A percentile compares a stretch with the other conserved stretches of the same genome.
phyloP scores from a whole-genome alignment of 2,797 vertebrate genomes.

The Hozukius guyotensis region DNA sequence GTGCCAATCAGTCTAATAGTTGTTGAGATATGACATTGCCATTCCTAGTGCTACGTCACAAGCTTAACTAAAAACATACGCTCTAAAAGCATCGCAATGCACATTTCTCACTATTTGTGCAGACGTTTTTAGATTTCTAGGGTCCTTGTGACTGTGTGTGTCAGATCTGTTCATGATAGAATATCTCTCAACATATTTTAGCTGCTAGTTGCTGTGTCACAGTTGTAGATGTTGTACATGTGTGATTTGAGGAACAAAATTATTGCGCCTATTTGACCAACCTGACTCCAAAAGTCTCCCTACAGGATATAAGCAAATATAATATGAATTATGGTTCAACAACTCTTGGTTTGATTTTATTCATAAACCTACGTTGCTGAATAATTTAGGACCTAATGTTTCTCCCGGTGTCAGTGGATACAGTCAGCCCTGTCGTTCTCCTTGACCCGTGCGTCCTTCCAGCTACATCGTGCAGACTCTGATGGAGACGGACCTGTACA shows the following conservation, averaged over 20 bases:
- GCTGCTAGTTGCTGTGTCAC: neutral
- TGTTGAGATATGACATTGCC: neutral
- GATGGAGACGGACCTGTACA: conserved; percentile 98
- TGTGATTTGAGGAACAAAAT: neutral
- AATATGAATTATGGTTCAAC: neutral
- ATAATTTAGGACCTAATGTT: neutral
- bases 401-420: neutral
- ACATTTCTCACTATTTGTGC: neutral
- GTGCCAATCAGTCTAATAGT: neutral
- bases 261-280: neutral
- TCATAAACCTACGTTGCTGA: neutral
- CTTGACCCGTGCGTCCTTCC: conserved; percentile 68
- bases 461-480: conserved; percentile 97
- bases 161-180: neutral
- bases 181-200: neutral
- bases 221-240: neutral
- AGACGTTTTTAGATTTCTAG: neutral
- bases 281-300: neutral
- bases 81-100: neutral
- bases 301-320: neutral
- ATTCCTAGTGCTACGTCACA: neutral
- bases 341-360: neutral
- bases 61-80: neutral
- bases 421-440: conserved; percentile 25
- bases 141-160: neutral